Conservation (phyloP, 2,113 vertebrate genomes). For the Gorsachius goisagi region DNA sequence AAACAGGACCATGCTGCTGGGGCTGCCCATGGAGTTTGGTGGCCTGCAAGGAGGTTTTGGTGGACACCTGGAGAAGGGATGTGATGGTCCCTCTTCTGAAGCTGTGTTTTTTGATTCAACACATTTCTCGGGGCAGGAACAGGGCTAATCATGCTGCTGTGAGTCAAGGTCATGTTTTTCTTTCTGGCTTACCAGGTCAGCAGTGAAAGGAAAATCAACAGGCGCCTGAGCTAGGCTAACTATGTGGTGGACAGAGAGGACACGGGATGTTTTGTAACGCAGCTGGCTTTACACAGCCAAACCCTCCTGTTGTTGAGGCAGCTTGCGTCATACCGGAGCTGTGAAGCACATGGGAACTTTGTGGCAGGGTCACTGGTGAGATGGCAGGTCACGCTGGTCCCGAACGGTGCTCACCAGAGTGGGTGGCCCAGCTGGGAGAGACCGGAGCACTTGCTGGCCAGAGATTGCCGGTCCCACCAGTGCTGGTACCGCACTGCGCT, state of each 20-base stretch:
- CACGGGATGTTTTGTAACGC: background rate
- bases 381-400: background rate
- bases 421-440: background rate
- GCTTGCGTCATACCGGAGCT: background rate
- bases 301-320: background rate
- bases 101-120: background rate
- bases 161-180: background rate
- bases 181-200: background rate
- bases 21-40: fast-evolving
- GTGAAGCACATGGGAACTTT: background rate
- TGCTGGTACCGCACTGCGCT: background rate
- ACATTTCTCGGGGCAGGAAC: background rate
- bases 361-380: background rate
- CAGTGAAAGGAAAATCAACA: background rate
- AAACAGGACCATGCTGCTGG: background rate
- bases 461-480: background rate
- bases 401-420: background rate
- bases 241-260: background rate
- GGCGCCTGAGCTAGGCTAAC: background rate
- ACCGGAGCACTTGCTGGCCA: fast-evolving
- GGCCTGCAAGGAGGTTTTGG: background rate
- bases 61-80: background rate
- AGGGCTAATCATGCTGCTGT: background rate
- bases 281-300: background rate
- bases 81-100: background rate